Conservation (phyloP, 2,888 invertebrate genomes). For the Siphlonurus alternatus region DNA sequence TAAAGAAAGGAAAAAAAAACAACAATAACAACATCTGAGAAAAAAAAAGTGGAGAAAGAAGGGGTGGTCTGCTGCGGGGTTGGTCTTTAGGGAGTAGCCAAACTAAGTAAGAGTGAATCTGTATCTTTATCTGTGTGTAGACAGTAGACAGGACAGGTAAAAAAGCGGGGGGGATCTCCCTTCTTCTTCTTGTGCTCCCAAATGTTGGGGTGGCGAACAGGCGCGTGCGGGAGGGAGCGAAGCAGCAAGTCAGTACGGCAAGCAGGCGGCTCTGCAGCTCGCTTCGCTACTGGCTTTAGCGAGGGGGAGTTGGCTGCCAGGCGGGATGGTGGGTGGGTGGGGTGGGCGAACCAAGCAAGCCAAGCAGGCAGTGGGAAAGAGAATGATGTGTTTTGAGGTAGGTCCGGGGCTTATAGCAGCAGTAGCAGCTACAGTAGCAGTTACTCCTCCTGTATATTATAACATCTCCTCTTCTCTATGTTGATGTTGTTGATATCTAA, state of each 20-base stretch:
- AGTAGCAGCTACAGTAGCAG: background rate
- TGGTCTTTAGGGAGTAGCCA: background rate
- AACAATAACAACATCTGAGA: background rate
- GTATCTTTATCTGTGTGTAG: background rate
- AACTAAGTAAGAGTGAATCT: background rate
- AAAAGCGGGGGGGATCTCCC: background rate
- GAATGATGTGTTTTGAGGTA: slow-evolving; percentile 4
- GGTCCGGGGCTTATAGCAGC: background rate
- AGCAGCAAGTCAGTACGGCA: background rate
- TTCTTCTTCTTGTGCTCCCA: background rate
- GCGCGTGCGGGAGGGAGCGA: background rate
- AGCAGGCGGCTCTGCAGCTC: too few relatives aligned
- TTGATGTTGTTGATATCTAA: background rate
- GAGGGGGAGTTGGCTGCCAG: background rate
- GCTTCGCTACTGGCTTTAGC: too few relatives aligned
- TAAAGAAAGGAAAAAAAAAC: background rate
- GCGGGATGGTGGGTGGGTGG: background rate
- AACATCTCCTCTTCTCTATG: background rate
- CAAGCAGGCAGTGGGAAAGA: background rate
- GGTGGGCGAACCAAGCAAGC: background rate
- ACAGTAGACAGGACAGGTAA: background rate
- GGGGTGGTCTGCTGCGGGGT: too few relatives aligned
- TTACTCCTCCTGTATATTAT: background rate
- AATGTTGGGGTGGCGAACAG: background rate
- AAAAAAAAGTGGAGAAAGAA: too few relatives aligned